Percentiles rank a stretch among this genome's conserved stretches.
phyloP scores from a whole-genome alignment of 1,140 invertebrate species.

The Psilanteris sp. region DNA sequence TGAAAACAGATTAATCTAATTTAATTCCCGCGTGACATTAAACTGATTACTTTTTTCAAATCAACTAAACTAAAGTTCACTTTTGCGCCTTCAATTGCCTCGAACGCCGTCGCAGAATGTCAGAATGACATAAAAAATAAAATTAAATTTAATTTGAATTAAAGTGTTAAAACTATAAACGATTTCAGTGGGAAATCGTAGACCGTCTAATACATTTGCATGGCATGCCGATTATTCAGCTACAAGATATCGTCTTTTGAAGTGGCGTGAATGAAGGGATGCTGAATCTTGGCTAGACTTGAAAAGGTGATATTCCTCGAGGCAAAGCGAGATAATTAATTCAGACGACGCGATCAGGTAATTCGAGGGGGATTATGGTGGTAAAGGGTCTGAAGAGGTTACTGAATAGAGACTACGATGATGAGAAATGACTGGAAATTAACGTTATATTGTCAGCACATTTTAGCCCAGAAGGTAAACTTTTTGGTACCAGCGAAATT shows the following conservation, averaged over 20 bases:
- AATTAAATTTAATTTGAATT: conserved; percentile 14
- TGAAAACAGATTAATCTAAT: too few relatives aligned
- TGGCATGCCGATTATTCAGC: conserved; percentile 47
- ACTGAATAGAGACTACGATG: conserved; percentile 39
- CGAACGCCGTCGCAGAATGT: too few relatives aligned
- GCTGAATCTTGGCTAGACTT: conserved; percentile 55
- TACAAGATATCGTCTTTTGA: conserved; percentile 59
- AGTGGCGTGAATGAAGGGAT: conserved; percentile 55
- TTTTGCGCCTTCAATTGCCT: too few relatives aligned
- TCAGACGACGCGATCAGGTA: conserved; percentile 54
- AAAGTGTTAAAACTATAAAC: conserved; percentile 48
- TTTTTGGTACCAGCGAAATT: conserved; percentile 17
- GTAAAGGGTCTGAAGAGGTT: conserved; percentile 52
- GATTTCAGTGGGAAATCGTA: conserved; percentile 10
- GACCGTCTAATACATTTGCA: conserved; percentile 46
- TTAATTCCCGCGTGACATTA: too few relatives aligned
- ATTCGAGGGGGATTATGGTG: conserved; percentile 56
- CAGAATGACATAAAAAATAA: too few relatives aligned
- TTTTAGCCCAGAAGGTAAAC: conserved; percentile 33
- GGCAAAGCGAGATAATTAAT: conserved; percentile 61
- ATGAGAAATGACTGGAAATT: conserved; percentile 59
- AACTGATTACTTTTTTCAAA: too few relatives aligned
- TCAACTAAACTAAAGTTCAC: too few relatives aligned
- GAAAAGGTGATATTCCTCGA: conserved; percentile 61
- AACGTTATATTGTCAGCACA: conserved; percentile 55